These are phyloP conservation scores for Drosophila rellima DNA, from an alignment of 2,888 invertebrate species.

Conservation along the genomic window DNA sequence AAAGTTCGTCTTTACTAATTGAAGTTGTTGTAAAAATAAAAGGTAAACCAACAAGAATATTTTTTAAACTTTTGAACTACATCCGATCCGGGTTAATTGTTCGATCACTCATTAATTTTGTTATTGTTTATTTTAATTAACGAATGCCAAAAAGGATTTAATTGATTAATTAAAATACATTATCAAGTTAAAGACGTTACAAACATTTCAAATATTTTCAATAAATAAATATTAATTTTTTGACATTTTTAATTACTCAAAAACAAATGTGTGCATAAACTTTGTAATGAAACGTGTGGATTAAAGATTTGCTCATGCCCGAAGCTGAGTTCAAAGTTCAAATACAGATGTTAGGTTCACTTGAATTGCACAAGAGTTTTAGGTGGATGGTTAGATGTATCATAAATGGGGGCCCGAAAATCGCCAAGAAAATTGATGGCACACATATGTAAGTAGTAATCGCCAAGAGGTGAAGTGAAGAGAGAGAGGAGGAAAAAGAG, in stretches of 20 bases:
- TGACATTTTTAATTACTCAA: background rate
- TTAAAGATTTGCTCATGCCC: background rate
- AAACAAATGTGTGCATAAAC: background rate
- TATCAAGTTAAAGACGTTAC: background rate
- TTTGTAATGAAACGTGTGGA: background rate
- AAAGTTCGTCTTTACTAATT: no score
- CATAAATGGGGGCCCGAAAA: conserved; percentile 18
- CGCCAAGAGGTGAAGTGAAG: background rate
- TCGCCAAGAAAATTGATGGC: conserved; percentile 19
- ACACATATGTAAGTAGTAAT: conserved; percentile 20
- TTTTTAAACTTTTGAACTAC: background rate
- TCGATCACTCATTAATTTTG: background rate
- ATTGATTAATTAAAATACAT: background rate
- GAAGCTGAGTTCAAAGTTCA: background rate
- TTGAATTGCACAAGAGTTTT: background rate
- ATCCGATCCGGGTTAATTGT: background rate
- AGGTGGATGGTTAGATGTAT: background rate
- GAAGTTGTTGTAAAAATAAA: no score
- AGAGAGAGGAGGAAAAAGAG: conserved; percentile 18
- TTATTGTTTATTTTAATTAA: background rate
- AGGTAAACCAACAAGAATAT: background rate
- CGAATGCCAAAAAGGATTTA: background rate
- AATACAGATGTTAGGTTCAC: conserved; percentile 1
- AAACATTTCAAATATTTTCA: background rate
- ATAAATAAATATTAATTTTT: background rate